Conservation (phyloP, 2,797 vertebrate genomes). For the Myotis pilosus region DNA sequence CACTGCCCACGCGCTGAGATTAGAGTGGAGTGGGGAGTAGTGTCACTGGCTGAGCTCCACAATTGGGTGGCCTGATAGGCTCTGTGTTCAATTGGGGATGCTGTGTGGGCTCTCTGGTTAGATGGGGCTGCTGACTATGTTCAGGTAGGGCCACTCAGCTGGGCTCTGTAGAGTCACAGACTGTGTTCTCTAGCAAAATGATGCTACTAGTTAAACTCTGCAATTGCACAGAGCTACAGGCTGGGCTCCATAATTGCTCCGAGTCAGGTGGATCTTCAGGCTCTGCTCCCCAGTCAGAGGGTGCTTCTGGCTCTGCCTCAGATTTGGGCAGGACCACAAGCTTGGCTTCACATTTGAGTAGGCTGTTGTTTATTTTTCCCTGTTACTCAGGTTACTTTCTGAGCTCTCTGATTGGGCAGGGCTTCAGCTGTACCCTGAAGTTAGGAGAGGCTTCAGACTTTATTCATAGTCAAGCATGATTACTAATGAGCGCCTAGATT, state of each 20-base stretch:
- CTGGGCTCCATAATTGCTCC: background rate
- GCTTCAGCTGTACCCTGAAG: background rate
- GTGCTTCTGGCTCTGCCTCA: background rate
- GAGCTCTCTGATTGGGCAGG: background rate
- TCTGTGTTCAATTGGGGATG: background rate
- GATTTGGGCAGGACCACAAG: background rate
- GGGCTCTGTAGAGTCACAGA: background rate
- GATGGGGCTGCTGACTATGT: background rate
- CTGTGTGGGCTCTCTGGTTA: background rate
- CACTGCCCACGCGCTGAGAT: background rate
- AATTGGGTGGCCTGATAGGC: background rate
- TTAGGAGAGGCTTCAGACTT: background rate
- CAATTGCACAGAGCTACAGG: background rate
- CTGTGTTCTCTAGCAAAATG: background rate
- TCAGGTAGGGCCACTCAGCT: background rate
- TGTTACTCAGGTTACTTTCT: background rate
- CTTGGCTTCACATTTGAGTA: background rate
- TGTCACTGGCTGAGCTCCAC: background rate
- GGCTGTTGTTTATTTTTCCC: background rate
- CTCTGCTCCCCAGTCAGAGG: background rate
- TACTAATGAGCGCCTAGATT: background rate
- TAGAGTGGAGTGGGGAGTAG: background rate
- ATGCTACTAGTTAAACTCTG: background rate
- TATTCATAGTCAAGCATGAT: background rate
- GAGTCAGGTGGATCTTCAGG: background rate